Base-by-base conservation (phyloP, 2,113 vertebrate species). In the Oreochromis aureus region DNA sequence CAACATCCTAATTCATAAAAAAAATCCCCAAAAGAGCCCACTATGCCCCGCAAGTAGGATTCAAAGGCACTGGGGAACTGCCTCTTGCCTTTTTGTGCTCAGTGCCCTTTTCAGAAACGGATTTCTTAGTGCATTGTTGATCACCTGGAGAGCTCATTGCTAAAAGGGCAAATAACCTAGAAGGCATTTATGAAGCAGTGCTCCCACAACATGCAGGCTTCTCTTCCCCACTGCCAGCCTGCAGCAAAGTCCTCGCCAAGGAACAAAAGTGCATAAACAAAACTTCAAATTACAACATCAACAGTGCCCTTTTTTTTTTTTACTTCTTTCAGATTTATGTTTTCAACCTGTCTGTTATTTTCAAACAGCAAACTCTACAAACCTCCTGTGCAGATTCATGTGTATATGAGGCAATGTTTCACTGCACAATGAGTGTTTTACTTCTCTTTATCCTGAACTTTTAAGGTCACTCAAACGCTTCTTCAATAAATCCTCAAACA, bases 131-230 rank as follows among this genome's bases (percentile, higher is more conserved):
- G 78, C 71, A 80, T 32, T 59, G 86, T 87, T 83, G 89, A 89
- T 93, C 90, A 93, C 89, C 89, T 80, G 86, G 81, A 83, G 85
- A 92, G 86, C 61, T 87, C 51, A 63, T 32, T 89, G 91, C 86
- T 89, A 78, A 93, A 88, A 91, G 88, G 88, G 89, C 90, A 91
- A 90, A 93, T 84, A 90, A 78, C 41, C 71, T 59, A n/a, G 24
- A 69, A 78, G 92, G 85, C 86, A 86, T 93, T 92, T 82, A 90
- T 85, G 78, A 86, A 61, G 61, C 76, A 61, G 82, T 10, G 8
- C 73, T 89, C 66, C 61, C 73, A 53, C 27, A 78, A 53, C 10
- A 53, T 4, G 6, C 73, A 78, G 27, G 27, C 18, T 34, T 53
- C 73, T 53, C 46, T 53, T 78, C 18, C 76, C 27, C 10, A 53